phyloP scores from a whole-genome alignment of 2,888 invertebrate genomes.

The Tetramorium bicarinatum region DNA sequence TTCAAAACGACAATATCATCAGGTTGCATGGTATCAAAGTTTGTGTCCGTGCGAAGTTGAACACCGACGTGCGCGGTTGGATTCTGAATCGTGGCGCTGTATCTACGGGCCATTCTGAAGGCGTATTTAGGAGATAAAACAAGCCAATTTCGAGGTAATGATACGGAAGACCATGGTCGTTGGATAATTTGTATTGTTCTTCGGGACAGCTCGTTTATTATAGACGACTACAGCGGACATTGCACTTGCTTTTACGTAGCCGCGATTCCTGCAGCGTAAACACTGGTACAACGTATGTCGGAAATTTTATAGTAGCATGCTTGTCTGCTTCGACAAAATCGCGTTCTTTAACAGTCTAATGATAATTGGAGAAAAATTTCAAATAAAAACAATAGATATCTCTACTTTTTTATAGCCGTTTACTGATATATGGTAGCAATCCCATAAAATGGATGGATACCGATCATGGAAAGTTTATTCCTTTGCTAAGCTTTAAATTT shows the following conservation, averaged over 20 bases:
- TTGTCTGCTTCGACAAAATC: not conserved
- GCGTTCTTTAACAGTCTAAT: constrained; percentile 8
- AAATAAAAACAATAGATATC: too few relatives aligned
- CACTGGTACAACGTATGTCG: not conserved
- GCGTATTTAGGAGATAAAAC: constrained; percentile 54
- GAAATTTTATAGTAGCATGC: constrained; percentile 27
- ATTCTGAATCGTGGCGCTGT: constrained; percentile 38
- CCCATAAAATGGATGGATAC: not conserved
- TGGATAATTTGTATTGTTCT: constrained; percentile 57
- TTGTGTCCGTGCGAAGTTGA: constrained; percentile 22
- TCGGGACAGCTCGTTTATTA: constrained; percentile 52
- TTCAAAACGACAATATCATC: constrained; percentile 42
- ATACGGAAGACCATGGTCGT: constrained; percentile 46
- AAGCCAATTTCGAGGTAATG: constrained; percentile 54
- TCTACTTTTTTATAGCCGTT: not conserved
- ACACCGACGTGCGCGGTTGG: constrained; percentile 16
- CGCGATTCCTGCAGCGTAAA: constrained; percentile 25
- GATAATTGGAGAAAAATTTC: constrained; percentile 25
- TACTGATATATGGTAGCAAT: not conserved
- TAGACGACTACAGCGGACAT: constrained; percentile 39
- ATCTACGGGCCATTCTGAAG: constrained; percentile 39
- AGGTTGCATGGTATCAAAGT: constrained; percentile 29
- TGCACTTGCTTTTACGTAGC: constrained; percentile 34
- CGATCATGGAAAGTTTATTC: not conserved
- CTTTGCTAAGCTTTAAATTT: constrained; percentile 17